Conservation (phyloP, 2,797 vertebrate genomes). For the Enteromius thamalakanensis region DNA sequence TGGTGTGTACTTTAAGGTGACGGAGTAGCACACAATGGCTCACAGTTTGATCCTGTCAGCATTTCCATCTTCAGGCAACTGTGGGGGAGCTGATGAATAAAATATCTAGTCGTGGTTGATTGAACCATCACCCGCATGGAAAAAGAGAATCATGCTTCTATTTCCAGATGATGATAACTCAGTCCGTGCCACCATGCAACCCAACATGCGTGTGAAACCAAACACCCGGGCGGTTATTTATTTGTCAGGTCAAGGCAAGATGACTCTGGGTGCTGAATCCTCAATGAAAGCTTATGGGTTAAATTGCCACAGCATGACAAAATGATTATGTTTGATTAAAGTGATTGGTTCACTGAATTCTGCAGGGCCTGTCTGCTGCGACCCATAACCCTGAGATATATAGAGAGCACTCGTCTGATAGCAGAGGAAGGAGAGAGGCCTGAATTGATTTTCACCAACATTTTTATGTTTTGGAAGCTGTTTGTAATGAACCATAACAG, state of each 20-base stretch:
- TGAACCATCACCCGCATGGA: slow-evolving; percentile 28
- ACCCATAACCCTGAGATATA: not conserved
- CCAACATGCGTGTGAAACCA: slow-evolving; percentile 18
- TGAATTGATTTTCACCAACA: not conserved
- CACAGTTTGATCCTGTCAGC: slow-evolving; percentile 18
- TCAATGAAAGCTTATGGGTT: slow-evolving; percentile 1
- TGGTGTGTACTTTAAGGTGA: not conserved
- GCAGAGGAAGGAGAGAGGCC: not conserved
- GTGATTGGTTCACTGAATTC: slow-evolving; percentile 21
- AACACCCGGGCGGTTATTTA: not conserved
- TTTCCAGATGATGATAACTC: slow-evolving; percentile 36
- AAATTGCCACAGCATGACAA: not conserved
- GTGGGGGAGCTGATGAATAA: slow-evolving; percentile 12
- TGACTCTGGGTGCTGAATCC: not conserved
- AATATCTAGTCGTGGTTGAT: not conserved
- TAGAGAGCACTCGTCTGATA: not conserved
- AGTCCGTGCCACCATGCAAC: not conserved
- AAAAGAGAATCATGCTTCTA: slow-evolving; percentile 6
- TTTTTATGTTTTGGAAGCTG: not conserved
- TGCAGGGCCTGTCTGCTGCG: not conserved
- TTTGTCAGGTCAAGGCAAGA: slow-evolving; percentile 13
- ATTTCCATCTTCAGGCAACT: not conserved
- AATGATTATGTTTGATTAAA: not conserved
- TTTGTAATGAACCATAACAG: not conserved
- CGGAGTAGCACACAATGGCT: not conserved